phyloP scores from a whole-genome alignment of 2,797 vertebrate species.

The Remorina albescens region DNA sequence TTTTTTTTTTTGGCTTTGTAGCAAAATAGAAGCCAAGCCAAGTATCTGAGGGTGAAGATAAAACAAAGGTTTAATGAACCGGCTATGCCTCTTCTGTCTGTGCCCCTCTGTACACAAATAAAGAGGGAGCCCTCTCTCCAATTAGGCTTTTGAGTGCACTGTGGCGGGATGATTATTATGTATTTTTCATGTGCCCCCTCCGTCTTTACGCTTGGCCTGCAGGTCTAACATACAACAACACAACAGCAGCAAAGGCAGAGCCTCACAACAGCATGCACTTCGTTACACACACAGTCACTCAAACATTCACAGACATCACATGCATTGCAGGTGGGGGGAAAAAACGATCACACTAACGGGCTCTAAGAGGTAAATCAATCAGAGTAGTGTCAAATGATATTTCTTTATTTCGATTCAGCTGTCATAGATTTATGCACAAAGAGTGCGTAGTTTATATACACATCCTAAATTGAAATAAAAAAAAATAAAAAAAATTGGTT shows the following conservation, averaged over 20 bases:
- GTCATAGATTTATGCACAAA: conserved; percentile 43
- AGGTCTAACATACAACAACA: conserved; percentile 75
- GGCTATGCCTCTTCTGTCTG: conserved; percentile 39
- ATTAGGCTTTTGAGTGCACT: conserved; percentile 75
- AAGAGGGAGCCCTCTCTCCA: conserved; percentile 58
- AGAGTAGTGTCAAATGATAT: conserved; percentile 55
- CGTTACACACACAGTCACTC: neutral
- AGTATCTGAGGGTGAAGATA: conserved; percentile 49
- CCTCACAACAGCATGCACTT: conserved; percentile 17
- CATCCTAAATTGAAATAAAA: conserved; percentile 47
- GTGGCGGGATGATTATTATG: conserved; percentile 79
- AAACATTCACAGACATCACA: conserved; percentile 26
- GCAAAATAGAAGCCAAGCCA: conserved; percentile 41
- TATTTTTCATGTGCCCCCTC: conserved; percentile 81
- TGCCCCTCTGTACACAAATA: conserved; percentile 57
- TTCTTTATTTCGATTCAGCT: conserved; percentile 64
- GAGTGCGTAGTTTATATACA: conserved; percentile 19
- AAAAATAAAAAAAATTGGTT: conserved; percentile 62
- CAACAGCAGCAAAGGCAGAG: conserved; percentile 50
- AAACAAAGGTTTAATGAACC: conserved; percentile 70
- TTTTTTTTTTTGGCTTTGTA: neutral
- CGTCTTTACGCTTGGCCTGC: conserved; percentile 74
- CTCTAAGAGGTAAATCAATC: conserved; percentile 51
- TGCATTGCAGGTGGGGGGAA: conserved; percentile 12
- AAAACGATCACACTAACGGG: conserved; percentile 14